These are phyloP conservation scores for Phengaris alcon DNA, from an alignment of 2,888 invertebrate species.

Conservation along the genomic window DNA sequence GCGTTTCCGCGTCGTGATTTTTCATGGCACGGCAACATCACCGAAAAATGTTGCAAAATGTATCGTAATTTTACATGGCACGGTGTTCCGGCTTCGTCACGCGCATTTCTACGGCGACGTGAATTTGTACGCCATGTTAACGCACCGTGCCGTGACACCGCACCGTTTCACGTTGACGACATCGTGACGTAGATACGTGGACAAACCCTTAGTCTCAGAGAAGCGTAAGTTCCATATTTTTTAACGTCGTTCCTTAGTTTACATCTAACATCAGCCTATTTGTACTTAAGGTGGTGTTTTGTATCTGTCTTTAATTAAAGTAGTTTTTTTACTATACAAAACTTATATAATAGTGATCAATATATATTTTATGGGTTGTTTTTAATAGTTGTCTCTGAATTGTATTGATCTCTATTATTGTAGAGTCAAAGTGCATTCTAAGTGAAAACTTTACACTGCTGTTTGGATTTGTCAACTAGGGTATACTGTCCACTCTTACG, in stretches of 20 bases:
- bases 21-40: no score
- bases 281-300: not conserved
- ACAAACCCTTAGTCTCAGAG: not conserved
- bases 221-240: slow-evolving; percentile 2
- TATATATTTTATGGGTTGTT: slow-evolving; percentile 7
- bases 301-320: slow-evolving; percentile 8
- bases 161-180: no score
- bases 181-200: no score
- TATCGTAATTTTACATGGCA: no score
- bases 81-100: no score
- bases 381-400: slow-evolving; percentile 1
- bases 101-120: no score
- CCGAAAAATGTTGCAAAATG: no score
- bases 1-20: no score
- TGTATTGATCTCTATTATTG: slow-evolving; percentile 19
- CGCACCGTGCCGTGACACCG: no score
- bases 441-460: slow-evolving; percentile 20
- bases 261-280: not conserved
- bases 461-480: slow-evolving; percentile 24
- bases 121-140: no score
- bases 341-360: slow-evolving; percentile 22
- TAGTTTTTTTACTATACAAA: slow-evolving; percentile 25
- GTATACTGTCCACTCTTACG: slow-evolving; percentile 20
- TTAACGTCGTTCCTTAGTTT: not conserved
- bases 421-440: slow-evolving; percentile 24